phyloP scores from a whole-genome alignment of 2,797 vertebrate genomes.

The Trematomus bernacchii region DNA sequence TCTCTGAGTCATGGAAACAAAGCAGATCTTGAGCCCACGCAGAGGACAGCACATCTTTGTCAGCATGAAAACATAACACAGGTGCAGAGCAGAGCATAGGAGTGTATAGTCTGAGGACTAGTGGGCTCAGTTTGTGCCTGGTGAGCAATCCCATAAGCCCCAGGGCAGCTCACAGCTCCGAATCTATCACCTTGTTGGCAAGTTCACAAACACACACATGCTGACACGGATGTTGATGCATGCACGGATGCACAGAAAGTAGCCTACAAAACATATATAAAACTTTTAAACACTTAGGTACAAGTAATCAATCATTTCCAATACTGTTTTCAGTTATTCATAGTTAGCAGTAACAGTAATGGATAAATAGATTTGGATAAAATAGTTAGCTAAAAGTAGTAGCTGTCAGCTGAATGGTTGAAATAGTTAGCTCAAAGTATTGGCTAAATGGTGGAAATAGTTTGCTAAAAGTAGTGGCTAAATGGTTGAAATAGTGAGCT shows the following conservation, averaged over 20 bases:
- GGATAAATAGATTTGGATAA: no score
- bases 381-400: no score
- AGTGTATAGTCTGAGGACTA: slow-evolving; percentile 56
- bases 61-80: slow-evolving; percentile 74
- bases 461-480: no score
- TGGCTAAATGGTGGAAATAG: no score
- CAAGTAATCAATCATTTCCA: no score
- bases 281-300: not conserved
- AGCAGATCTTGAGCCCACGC: slow-evolving; percentile 54
- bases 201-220: slow-evolving; percentile 37
- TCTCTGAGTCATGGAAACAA: slow-evolving; percentile 74
- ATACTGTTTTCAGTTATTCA: no score
- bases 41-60: slow-evolving; percentile 68
- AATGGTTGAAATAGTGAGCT: no score
- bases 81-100: slow-evolving; percentile 70
- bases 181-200: slow-evolving; percentile 45
- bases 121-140: slow-evolving; percentile 16
- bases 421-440: no score
- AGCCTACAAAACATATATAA: not conserved
- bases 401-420: no score
- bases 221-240: slow-evolving; percentile 46
- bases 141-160: slow-evolving; percentile 25
- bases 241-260: slow-evolving; percentile 30
- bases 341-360: no score
- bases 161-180: slow-evolving; percentile 11